Evolutionary conservation across 2,113 vertebrate genomes (phyloP).

Genomic region (Lepisosteus oculatus): DNA sequence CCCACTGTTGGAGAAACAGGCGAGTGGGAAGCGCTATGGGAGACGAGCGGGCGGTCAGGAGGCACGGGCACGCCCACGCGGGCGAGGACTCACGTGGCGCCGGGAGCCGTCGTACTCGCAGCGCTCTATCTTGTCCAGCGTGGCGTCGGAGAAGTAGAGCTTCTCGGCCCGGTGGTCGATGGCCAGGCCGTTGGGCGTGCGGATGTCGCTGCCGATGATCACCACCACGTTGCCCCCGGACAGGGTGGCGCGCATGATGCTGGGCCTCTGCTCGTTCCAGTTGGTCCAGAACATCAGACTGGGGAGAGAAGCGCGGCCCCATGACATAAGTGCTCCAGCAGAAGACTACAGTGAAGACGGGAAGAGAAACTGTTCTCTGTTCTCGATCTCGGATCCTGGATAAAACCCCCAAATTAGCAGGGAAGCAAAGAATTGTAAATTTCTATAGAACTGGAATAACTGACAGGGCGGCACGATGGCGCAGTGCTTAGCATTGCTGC

Average conservation of each 20-base stretch:
- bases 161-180: constrained; percentile 94
- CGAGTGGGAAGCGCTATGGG: too few species aligned
- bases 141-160: constrained; percentile 94
- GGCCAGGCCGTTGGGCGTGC: constrained; percentile 91
- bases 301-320: neutral
- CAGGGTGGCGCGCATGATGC: constrained; percentile 94
- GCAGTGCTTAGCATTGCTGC: too few species aligned
- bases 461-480: too few species aligned
- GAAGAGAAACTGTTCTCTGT: too few species aligned
- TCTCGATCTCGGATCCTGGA: too few species aligned
- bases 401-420: too few species aligned
- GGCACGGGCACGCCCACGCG: constrained; percentile 9
- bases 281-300: constrained; percentile 99
- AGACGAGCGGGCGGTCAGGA: too few species aligned
- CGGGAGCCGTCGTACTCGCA: constrained; percentile 91
- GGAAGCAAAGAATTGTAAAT: too few species aligned
- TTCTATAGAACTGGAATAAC: too few species aligned
- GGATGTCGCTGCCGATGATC: constrained; percentile 89
- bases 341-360: too few species aligned
- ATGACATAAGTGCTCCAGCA: too few species aligned
- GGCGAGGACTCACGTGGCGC: constrained; percentile 76
- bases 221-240: constrained; percentile 85
- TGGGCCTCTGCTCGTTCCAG: constrained; percentile 94
- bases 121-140: constrained; percentile 93
- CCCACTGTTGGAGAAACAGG: too few species aligned